Conservation (phyloP, 2,113 vertebrate species). For the Tenebrosternarchus preto region DNA sequence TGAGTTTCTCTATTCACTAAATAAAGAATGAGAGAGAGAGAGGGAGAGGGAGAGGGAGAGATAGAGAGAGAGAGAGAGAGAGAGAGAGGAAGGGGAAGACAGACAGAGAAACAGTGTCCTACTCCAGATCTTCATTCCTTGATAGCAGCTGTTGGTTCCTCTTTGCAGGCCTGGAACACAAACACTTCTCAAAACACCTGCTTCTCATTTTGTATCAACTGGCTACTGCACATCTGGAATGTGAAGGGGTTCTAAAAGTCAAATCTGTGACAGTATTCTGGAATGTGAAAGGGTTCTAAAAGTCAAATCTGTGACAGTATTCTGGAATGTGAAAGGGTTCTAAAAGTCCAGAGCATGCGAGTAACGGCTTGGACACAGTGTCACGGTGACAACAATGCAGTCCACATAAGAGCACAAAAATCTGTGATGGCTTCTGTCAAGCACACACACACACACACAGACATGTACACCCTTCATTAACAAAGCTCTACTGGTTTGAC, state of each 20-base stretch:
- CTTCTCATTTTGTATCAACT: no score
- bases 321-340: no score
- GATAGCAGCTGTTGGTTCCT: neutral
- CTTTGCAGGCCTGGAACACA: neutral
- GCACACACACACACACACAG: no score
- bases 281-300: neutral
- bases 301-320: neutral
- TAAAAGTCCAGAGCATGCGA: no score
- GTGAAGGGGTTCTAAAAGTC: neutral
- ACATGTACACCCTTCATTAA: no score
- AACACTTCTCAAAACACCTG: no score
- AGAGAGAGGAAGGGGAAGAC: neutral
- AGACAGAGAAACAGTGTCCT: no score
- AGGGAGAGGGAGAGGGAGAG: neutral
- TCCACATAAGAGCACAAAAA: no score
- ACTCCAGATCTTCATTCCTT: neutral
- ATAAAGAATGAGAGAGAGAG: slow-evolving; percentile 6
- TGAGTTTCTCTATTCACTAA: slow-evolving; percentile 2
- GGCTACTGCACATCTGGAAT: neutral
- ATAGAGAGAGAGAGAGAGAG: neutral
- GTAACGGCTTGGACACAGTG: no score
- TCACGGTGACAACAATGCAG: no score
- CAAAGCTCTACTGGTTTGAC: no score
- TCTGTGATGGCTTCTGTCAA: no score
- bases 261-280: neutral